These are phyloP conservation scores for Clarias laeviceps DNA, from an alignment of 2,797 vertebrate species.

Conservation along the genomic window DNA sequence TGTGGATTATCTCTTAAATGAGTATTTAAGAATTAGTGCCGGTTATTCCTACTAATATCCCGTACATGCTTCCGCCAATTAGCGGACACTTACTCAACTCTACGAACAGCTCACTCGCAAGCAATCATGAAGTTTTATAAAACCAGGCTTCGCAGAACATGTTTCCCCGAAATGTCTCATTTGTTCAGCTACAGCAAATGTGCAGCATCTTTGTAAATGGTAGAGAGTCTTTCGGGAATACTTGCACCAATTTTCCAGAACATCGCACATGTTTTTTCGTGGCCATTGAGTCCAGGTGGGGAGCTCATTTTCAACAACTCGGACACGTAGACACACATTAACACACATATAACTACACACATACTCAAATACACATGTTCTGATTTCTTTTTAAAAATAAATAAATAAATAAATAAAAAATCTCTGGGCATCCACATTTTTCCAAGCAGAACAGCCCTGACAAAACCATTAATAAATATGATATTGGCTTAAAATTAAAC, in stretches of 20 bases:
- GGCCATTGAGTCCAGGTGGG: constrained; percentile 30
- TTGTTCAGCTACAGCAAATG: not conserved
- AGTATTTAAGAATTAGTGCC: not conserved
- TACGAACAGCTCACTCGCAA: not conserved
- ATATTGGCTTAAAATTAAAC: not conserved
- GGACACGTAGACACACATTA: not conserved
- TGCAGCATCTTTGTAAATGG: not conserved
- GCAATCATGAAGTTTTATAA: not conserved
- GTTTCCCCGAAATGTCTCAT: not conserved
- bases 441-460: not conserved
- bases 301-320: constrained; percentile 12
- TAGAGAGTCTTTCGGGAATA: not conserved
- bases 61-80: not conserved
- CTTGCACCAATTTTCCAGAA: constrained; percentile 20
- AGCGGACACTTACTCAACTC: not conserved
- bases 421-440: not conserved
- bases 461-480: not conserved
- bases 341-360: not conserved
- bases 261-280: constrained; percentile 15
- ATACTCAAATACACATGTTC: not conserved
- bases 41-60: not conserved
- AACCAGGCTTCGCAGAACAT: not conserved
- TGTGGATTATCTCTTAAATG: not conserved
- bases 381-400: not conserved
- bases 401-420: not conserved